Conservation (phyloP, 2,113 vertebrate species). For the Python bivittatus region DNA sequence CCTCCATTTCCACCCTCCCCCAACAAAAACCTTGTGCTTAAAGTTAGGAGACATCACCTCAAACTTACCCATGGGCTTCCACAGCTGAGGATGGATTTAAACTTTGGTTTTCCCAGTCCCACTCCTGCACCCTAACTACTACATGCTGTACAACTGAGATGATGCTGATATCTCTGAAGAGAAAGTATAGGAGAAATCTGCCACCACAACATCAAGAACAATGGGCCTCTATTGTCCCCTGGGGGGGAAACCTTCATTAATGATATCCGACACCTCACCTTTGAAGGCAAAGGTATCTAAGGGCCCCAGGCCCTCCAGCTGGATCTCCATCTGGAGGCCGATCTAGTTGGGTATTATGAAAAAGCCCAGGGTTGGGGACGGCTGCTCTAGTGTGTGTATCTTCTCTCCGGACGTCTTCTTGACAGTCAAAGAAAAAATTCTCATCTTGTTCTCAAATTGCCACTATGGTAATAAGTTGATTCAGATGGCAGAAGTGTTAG, state of each 20-base stretch:
- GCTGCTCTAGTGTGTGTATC: not conserved
- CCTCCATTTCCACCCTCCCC: not conserved
- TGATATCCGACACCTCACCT: not conserved
- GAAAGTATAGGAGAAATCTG: not conserved
- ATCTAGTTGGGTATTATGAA: not conserved
- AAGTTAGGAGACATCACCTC: not conserved
- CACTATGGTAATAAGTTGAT: not conserved
- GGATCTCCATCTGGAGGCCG: not conserved
- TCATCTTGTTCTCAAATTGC: conserved; percentile 7
- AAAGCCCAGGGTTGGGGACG: not conserved
- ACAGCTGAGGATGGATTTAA: not conserved
- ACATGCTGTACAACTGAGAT: not conserved
- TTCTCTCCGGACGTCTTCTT: not conserved
- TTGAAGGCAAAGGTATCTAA: not conserved
- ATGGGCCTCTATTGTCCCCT: not conserved
- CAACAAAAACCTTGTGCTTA: not conserved
- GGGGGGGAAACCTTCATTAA: not conserved
- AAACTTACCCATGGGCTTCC: not conserved
- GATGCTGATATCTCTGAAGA: not conserved
- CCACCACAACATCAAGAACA: not conserved
- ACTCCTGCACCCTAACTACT: not conserved
- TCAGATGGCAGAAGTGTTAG: not conserved
- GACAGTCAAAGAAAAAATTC: not conserved
- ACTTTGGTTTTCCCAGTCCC: not conserved
- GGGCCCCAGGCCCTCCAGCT: not conserved